These are phyloP conservation scores for Odontothrips loti DNA, from an alignment of 2,888 invertebrate genomes.

Conservation along the genomic window DNA sequence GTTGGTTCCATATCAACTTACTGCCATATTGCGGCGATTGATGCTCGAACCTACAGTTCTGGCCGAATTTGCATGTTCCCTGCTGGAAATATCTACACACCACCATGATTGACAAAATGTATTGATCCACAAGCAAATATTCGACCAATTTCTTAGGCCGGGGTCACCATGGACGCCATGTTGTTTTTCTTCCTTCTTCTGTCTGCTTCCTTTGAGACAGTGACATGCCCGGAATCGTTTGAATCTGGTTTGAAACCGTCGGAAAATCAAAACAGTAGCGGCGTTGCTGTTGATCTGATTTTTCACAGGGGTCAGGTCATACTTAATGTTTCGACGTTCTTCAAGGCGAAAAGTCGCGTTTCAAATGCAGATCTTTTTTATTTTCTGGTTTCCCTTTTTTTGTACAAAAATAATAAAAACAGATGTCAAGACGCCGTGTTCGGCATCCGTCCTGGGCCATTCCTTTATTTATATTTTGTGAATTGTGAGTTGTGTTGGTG, in stretches of 20 bases:
- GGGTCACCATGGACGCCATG: background rate
- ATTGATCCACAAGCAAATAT: background rate
- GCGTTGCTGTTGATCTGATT: background rate
- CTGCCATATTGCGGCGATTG: background rate
- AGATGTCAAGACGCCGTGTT: too few species aligned
- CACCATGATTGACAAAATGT: background rate
- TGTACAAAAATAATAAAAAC: too few species aligned
- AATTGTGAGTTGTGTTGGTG: too few species aligned
- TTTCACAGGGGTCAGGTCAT: too few species aligned
- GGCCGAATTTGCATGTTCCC: background rate
- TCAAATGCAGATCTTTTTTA: too few species aligned
- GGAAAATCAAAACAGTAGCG: too few species aligned
- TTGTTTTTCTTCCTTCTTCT: background rate
- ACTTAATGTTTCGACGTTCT: background rate
- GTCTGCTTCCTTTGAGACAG: background rate
- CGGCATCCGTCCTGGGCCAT: too few species aligned
- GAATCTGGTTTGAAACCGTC: background rate
- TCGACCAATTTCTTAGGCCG: background rate
- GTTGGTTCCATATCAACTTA: background rate
- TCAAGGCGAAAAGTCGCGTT: too few species aligned
- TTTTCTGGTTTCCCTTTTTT: too few species aligned
- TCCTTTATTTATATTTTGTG: too few species aligned
- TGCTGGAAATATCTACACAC: slow-evolving; percentile 1
- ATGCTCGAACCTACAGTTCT: background rate
- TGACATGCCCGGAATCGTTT: background rate